Evolutionary conservation across 2,113 vertebrate species (phyloP).

Genomic region (Bubo scandiacus): DNA sequence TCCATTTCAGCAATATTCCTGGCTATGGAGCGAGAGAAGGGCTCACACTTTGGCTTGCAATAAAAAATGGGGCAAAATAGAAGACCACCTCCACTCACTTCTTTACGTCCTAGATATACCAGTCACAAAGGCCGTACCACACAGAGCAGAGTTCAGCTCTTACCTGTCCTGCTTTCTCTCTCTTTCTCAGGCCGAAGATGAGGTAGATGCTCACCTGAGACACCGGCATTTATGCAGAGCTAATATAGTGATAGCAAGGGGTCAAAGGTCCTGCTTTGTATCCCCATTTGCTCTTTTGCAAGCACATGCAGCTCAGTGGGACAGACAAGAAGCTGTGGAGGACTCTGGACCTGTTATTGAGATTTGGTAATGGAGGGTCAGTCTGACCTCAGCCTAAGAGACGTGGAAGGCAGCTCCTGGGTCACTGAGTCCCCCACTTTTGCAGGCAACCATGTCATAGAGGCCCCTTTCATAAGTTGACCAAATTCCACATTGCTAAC

Average conservation of each 20-base stretch:
- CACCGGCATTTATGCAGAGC: not conserved
- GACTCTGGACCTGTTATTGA: slow-evolving; percentile 45
- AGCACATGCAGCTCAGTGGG: not conserved
- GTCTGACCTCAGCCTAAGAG: slow-evolving; percentile 30
- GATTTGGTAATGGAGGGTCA: slow-evolving; percentile 55
- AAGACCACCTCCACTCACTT: not conserved
- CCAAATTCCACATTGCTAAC: not conserved
- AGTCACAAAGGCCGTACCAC: not conserved
- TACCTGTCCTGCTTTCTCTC: slow-evolving; percentile 39
- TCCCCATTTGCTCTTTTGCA: slow-evolving; percentile 57
- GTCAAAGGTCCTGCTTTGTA: slow-evolving; percentile 52
- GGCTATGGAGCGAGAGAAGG: not conserved
- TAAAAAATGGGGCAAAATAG: not conserved
- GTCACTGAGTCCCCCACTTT: slow-evolving; percentile 40
- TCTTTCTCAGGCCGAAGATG: not conserved
- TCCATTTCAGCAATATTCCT: not conserved
- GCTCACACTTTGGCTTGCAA: not conserved
- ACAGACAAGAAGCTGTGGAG: slow-evolving; percentile 18
- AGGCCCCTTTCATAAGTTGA: slow-evolving; percentile 17
- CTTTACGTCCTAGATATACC: not conserved
- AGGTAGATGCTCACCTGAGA: slow-evolving; percentile 33
- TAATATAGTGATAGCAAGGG: slow-evolving; percentile 29
- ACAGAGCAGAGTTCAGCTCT: slow-evolving; percentile 14
- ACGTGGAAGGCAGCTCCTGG: slow-evolving; percentile 15
- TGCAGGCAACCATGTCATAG: slow-evolving; percentile 9